A percentile compares a stretch with the other conserved stretches of the same genome.
Conservation (phyloP, 2,888 invertebrate species). For the Aspidiotus rigidus region DNA sequence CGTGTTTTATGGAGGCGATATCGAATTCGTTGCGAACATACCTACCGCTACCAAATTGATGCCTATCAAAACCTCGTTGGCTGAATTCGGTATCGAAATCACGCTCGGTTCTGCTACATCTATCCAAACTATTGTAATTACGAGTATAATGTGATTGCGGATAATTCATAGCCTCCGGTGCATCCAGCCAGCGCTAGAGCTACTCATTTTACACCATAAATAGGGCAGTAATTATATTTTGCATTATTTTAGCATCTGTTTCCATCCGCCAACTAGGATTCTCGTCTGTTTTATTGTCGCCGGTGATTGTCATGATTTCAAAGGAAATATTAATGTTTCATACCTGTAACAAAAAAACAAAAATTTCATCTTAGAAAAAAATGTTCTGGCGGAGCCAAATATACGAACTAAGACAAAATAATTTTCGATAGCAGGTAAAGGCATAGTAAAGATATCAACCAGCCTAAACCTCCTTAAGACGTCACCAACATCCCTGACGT, state of each 20-base stretch:
- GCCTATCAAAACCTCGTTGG: conserved; percentile 27
- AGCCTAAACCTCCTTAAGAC: no score
- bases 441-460: no score
- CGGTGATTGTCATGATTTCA: no score
- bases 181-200: no score
- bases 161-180: conserved; percentile 16
- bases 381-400: no score
- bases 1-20: conserved; percentile 10
- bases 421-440: no score
- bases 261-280: no score
- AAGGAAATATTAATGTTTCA: background rate
- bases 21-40: conserved; percentile 23
- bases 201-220: no score
- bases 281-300: background rate
- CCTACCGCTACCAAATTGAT: conserved; percentile 25
- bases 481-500: no score
- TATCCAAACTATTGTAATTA: conserved; percentile 29
- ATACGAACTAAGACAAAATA: no score
- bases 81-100: conserved; percentile 23
- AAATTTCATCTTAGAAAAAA: no score
- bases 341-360: conserved; percentile 1
- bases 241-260: background rate
- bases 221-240: no score
- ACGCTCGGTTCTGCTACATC: conserved; percentile 19
- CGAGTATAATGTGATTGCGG: background rate